Base-by-base conservation (phyloP, 2,888 invertebrate species). In the Priocnemis perturbator region DNA sequence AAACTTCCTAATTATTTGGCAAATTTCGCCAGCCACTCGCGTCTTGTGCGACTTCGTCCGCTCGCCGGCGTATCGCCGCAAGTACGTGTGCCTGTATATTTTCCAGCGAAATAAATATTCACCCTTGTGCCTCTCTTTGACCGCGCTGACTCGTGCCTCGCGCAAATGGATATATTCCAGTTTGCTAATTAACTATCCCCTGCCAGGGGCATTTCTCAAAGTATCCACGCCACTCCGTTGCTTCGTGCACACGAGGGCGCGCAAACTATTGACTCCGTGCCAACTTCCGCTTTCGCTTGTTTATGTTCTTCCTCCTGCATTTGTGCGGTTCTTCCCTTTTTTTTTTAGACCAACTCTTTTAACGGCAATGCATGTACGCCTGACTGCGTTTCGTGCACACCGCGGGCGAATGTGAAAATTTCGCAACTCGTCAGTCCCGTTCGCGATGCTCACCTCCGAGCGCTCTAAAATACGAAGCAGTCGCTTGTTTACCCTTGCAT, bases 401-500 rank as follows among this genome's bases (percentile, higher is more conserved):
- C 3, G 50, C 17, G 37, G 37, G 9, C 50, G 50, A 4, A 50
- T 4, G 17, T 48, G 60, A 19, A 60, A 60, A 48, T 48, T 60
- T 9, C 15, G 50, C 20, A 48, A 17, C 60, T 26, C 48, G 3
- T 21, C 26, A 3, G 45, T 60, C 17, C 21, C 26, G 60, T 48
- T 60, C 21, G 23, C 26, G 50, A 7, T 11, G 4, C 21, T 2
- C 26, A 26, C 26, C 26, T 47, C 17, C 3, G 19, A 44, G 17
- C 5, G 15, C 47, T 45, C 23, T 15, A 50, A 37, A 23, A 26
- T 17, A 48, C 7, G n/a, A 19, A 60, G 7, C 11, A 26, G 19
- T 48, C 23, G 48, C 60, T n/a, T 48, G 60, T 48, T 60, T 48
- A 23, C n/a, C 21, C 26, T 23, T 7, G 55, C 26, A 50, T 50